These are phyloP conservation scores for Drosophila tanythrix DNA, from an alignment of 2,888 invertebrate genomes.

Conservation along the genomic window DNA sequence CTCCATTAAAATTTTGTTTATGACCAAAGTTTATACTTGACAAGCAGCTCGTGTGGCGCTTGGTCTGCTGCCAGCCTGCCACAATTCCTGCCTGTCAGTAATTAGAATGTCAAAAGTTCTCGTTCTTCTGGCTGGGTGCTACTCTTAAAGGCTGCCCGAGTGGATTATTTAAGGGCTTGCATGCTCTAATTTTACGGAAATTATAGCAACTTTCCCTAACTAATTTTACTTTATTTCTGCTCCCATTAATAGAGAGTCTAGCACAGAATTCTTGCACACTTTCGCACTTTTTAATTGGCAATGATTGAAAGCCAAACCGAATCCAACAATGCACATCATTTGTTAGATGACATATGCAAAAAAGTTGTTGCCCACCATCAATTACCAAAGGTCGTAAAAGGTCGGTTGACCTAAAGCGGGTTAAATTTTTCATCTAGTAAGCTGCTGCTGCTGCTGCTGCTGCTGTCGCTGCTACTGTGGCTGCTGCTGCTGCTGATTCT, in stretches of 20 bases:
- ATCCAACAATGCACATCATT: constrained; percentile 54
- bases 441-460: no score
- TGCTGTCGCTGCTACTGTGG: constrained; percentile 6
- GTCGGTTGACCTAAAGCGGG: constrained; percentile 55
- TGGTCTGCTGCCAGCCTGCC: constrained; percentile 4
- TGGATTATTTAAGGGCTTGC: constrained; percentile 30
- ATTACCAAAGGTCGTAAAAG: constrained; percentile 70
- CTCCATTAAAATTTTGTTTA: constrained; percentile 79
- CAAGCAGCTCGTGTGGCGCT: constrained; percentile 57
- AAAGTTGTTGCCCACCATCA: constrained; percentile 44
- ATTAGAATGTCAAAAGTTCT: constrained; percentile 70
- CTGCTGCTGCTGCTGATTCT: constrained; percentile 11
- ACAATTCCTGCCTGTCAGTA: constrained; percentile 42
- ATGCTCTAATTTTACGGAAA: constrained; percentile 24
- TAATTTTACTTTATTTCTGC: constrained; percentile 5
- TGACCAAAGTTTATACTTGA: constrained; percentile 71
- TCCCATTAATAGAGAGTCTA: constrained; percentile 13
- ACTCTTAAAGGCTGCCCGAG: constrained; percentile 35
- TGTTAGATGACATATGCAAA: constrained; percentile 75
- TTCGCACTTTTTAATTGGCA: constrained; percentile 36
- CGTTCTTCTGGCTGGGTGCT: constrained; percentile 19
- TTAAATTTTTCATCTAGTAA: constrained; percentile 55
- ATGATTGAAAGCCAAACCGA: constrained; percentile 50
- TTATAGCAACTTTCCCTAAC: constrained; percentile 11
- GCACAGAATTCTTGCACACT: background rate